phyloP scores from a whole-genome alignment of 2,797 vertebrate genomes.

The Coregonus sp. region DNA sequence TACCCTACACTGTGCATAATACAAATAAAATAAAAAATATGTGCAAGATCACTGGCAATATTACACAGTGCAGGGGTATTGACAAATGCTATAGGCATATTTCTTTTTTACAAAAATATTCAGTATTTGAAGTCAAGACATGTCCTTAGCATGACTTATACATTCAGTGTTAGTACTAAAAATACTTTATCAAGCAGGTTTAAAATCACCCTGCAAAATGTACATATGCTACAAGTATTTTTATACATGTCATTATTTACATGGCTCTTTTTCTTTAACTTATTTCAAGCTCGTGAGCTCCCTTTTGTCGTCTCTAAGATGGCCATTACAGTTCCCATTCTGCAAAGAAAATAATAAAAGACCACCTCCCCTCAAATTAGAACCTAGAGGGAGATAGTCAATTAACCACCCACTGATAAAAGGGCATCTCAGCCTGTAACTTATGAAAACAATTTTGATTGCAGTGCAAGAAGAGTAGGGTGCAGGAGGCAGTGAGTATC shows the following conservation, averaged over 20 bases:
- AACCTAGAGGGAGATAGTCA: slow-evolving; percentile 65
- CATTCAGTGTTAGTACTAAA: slow-evolving; percentile 99
- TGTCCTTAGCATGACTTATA: slow-evolving; percentile 81
- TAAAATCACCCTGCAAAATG: slow-evolving; percentile 83
- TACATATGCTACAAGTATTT: slow-evolving; percentile 97
- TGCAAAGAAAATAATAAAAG: slow-evolving; percentile 64
- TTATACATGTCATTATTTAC: slow-evolving; percentile 94
- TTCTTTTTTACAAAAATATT: slow-evolving; percentile 84
- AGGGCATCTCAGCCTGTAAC: slow-evolving; percentile 66
- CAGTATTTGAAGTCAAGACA: slow-evolving; percentile 83
- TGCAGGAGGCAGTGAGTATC: slow-evolving; percentile 57
- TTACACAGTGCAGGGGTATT: slow-evolving; percentile 80
- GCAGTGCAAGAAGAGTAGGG: slow-evolving; percentile 73
- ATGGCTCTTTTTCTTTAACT: slow-evolving; percentile 84
- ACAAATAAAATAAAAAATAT: slow-evolving; percentile 73
- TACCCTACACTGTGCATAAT: slow-evolving; percentile 77
- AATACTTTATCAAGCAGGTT: slow-evolving; percentile 90
- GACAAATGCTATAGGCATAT: slow-evolving; percentile 66
- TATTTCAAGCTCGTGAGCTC: slow-evolving; percentile 62
- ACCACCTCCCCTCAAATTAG: slow-evolving; percentile 52
- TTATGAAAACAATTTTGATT: slow-evolving; percentile 58
- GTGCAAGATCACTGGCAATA: slow-evolving; percentile 80
- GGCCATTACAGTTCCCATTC: slow-evolving; percentile 70
- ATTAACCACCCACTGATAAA: slow-evolving; percentile 58
- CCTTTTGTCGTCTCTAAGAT: slow-evolving; percentile 73